Conservation (phyloP, 2,888 invertebrate genomes). For the Phyllotreta cruciferae region DNA sequence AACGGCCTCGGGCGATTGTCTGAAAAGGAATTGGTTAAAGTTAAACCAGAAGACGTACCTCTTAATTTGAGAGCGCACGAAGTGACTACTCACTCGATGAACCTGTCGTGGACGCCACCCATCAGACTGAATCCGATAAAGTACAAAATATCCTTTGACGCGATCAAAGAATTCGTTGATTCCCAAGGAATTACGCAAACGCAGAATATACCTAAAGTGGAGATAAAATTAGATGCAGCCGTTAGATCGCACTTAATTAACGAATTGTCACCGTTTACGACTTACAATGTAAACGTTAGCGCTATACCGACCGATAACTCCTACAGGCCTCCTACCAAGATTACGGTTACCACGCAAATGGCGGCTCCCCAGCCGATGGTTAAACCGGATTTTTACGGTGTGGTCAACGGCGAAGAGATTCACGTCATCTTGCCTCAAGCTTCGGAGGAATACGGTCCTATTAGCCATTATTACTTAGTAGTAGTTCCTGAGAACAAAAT, state of each 20-base stretch:
- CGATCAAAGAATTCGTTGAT: constrained; percentile 92
- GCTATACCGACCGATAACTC: constrained; percentile 82
- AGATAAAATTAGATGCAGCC: constrained; percentile 76
- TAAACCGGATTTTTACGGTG: constrained; percentile 92
- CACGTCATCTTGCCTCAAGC: constrained; percentile 94
- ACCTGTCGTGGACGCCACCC: constrained; percentile 88
- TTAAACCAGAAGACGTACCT: constrained; percentile 93
- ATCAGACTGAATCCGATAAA: constrained; percentile 86
- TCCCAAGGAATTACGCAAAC: constrained; percentile 92
- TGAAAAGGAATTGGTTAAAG: constrained; percentile 84
- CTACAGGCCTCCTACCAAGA: constrained; percentile 89
- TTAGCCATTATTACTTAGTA: constrained; percentile 95
- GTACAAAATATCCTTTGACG: constrained; percentile 91
- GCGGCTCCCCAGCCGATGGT: constrained; percentile 96
- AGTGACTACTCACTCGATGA: constrained; percentile 93
- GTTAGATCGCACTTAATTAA: constrained; percentile 79
- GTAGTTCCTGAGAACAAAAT: constrained; percentile 92
- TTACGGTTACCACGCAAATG: constrained; percentile 95
- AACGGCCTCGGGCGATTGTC: constrained; percentile 85
- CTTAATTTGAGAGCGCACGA: constrained; percentile 86
- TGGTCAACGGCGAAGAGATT: constrained; percentile 84
- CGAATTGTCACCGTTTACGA: constrained; percentile 91
- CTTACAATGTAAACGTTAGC: constrained; percentile 92
- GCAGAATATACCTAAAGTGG: constrained; percentile 77
- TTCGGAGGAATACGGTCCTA: constrained; percentile 97